Conservation (phyloP, 2,888 invertebrate genomes). For the Cataglyphis altisquamis region DNA sequence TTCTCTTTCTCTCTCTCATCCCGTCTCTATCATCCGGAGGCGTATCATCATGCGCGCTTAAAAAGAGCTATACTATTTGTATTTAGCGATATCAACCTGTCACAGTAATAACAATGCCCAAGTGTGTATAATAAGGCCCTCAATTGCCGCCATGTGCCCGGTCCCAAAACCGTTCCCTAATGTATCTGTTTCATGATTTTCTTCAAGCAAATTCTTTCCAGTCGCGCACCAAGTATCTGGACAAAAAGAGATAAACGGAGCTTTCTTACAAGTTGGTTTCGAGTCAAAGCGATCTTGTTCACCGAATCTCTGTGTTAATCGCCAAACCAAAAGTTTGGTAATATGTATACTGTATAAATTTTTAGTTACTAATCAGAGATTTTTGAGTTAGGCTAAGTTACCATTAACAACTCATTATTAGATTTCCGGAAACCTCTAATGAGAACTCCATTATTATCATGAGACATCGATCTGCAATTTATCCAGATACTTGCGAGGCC, state of each 20-base stretch:
- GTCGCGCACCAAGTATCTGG: conserved; percentile 13
- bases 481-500: not conserved
- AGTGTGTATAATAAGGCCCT: conserved; percentile 86
- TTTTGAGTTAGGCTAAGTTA: not conserved
- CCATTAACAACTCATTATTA: not conserved
- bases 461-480: not conserved
- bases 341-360: not conserved
- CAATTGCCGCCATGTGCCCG: conserved; percentile 75
- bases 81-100: conserved; percentile 81
- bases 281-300: not conserved
- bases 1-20: conserved; percentile 28
- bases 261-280: not conserved
- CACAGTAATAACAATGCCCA: conserved; percentile 85
- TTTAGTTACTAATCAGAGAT: not conserved
- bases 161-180: conserved; percentile 57
- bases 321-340: not conserved
- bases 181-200: conserved; percentile 22
- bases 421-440: not conserved
- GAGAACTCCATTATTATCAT: not conserved
- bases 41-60: conserved; percentile 59
- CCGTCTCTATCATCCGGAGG: conserved; percentile 50
- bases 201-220: conserved; percentile 9
- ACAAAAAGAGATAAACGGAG: conserved; percentile 23
- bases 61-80: conserved; percentile 78
- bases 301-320: not conserved